phyloP scores from a whole-genome alignment of 1,140 invertebrate species.

The Phymorhynchus buccinoides region DNA sequence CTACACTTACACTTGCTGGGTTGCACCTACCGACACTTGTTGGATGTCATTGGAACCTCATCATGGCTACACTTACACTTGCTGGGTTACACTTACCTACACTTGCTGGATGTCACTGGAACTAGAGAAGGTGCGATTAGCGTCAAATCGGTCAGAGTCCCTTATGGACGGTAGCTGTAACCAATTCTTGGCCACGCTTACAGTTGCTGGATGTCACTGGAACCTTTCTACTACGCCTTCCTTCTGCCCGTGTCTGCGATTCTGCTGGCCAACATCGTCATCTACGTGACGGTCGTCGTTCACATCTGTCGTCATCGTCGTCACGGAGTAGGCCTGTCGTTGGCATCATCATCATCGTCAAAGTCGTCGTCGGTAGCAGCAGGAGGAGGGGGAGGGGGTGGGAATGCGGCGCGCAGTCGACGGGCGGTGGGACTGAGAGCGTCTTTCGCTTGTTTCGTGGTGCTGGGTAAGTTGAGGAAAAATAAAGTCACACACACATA shows the following conservation, averaged over 20 bases:
- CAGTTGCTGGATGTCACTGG: constrained; percentile 72
- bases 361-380: background rate
- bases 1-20: no score
- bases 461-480: background rate
- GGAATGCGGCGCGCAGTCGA: background rate
- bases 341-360: no score
- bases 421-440: background rate
- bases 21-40: constrained; percentile 67
- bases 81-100: background rate
- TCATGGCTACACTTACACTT: no score
- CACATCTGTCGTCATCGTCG: constrained; percentile 59
- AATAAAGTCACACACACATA: background rate
- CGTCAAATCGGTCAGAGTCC: no score
- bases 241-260: constrained; percentile 69
- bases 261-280: constrained; percentile 69
- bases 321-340: background rate
- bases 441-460: background rate
- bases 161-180: background rate
- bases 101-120: constrained; percentile 59
- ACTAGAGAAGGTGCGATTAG: no score
- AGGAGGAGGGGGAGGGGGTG: background rate
- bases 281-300: constrained; percentile 70
- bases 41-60: constrained; percentile 70
- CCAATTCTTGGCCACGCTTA: constrained; percentile 26
- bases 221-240: constrained; percentile 72